These are phyloP conservation scores for Camponotus vicinus DNA, from an alignment of 1,140 invertebrate species.

Conservation along the genomic window DNA sequence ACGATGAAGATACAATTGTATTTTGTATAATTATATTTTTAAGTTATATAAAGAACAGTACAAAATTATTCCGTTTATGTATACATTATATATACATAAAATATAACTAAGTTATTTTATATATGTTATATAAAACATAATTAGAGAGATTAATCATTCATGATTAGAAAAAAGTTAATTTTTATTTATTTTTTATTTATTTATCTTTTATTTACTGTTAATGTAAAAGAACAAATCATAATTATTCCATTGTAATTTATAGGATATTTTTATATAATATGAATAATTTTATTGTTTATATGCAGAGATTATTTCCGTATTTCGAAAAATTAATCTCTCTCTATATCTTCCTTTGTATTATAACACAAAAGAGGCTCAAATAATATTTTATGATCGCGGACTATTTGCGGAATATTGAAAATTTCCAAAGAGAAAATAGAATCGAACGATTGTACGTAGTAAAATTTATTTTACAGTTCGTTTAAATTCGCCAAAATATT, in stretches of 20 bases:
- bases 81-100: not conserved
- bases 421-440: constrained; percentile 17
- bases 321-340: not conserved
- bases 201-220: constrained; percentile 3
- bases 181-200: not conserved
- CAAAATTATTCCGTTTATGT: no score
- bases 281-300: not conserved
- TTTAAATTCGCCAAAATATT: constrained; percentile 31
- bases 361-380: not conserved
- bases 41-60: not conserved
- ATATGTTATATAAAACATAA: not conserved
- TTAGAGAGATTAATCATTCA: not conserved
- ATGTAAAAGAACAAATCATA: not conserved
- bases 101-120: not conserved
- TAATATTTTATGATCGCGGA: constrained; percentile 31
- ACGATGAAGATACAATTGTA: not conserved
- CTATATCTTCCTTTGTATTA: no score
- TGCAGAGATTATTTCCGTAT: not conserved
- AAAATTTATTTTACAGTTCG: constrained; percentile 34
- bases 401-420: constrained; percentile 31
- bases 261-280: not conserved
- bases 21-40: not conserved
- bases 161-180: not conserved
- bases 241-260: not conserved
- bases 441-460: not conserved